Evolutionary conservation across 2,888 invertebrate species (phyloP).

Genomic region (Andrena haemorrhoa): DNA sequence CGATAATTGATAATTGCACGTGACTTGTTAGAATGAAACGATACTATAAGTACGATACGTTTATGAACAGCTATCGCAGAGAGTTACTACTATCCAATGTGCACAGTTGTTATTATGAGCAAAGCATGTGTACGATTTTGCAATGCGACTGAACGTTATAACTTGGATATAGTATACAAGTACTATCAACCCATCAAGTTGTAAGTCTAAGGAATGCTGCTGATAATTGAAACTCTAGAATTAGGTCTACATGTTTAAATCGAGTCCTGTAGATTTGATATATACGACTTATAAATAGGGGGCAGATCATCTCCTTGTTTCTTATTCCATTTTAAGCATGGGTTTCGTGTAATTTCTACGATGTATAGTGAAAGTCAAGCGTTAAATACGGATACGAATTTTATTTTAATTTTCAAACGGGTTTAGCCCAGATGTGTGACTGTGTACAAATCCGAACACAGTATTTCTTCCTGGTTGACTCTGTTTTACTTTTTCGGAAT

Average conservation of each 20-base stretch:
- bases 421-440: conserved; percentile 14
- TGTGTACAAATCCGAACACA: conserved; percentile 37
- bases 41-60: conserved; percentile 39
- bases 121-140: conserved; percentile 37
- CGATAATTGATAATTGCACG: conserved; percentile 83
- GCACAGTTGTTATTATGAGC: conserved; percentile 43
- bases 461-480: background rate
- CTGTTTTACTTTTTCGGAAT: conserved; percentile 12
- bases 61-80: conserved; percentile 51
- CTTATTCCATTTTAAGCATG: conserved; percentile 43
- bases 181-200: conserved; percentile 53
- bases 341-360: conserved; percentile 40
- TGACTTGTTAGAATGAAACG: conserved; percentile 48
- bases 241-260: conserved; percentile 15
- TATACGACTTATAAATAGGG: conserved; percentile 34
- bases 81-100: conserved; percentile 30
- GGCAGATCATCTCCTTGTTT: conserved; percentile 26
- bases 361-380: conserved; percentile 56
- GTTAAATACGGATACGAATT: conserved; percentile 47
- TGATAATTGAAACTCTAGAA: conserved; percentile 32
- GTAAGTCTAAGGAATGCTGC: conserved; percentile 26
- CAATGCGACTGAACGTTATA: conserved; percentile 40
- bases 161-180: conserved; percentile 46
- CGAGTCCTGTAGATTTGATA: conserved; percentile 51
- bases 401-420: conserved; percentile 31